Evolutionary conservation across 2,797 vertebrate genomes (phyloP), one percentile per base, ranked within the genome.

Genomic region (Paedocypris micromegethes): DNA sequence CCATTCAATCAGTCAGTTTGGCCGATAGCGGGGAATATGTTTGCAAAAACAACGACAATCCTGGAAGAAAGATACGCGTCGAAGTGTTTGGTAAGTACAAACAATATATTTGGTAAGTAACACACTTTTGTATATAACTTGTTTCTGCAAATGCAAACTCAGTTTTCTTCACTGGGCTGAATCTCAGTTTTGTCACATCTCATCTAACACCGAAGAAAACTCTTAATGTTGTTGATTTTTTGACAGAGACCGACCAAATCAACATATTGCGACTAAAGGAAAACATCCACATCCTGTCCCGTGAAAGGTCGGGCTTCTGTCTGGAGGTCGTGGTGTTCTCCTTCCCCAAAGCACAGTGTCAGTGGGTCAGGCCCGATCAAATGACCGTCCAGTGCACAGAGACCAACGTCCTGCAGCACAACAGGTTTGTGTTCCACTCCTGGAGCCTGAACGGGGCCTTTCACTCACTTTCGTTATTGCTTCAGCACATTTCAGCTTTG

Each of bases 221-320:
- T 39, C 53, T 2, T 54, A 8, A 41, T 48, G 46, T 2, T 39
- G 3, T 43, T 58, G 8, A 51, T 76, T 66, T 79, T 66, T 64
- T 75, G 9, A 78, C 82, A 98, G 95, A 89, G 62, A 83, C 90
- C 4, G 89, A 86, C 62, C 91, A 91, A 83, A 86, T 97, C 80
- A 85, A 90, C 2, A 80, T 89, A 75, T 83, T 83, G 3, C 66
- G 86, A 64, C 76, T 91, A 65, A 77, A 79, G 51, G 77, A 90
- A 48, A 78, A 75, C 4, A 71, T 60, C 68, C 75, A 40, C n/a
- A 75, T 94, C 76, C 70, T 78, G 68, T 81, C 84, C 69, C 72
- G 80, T 67, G 60, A 80, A 0, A 78, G 82, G 3, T 77, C 85
- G 58, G 61, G 46, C 4, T 84, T 88, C 78, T 94, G 92, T 80